Conservation (phyloP, 2,888 invertebrate genomes). For the Molorchus minor region DNA sequence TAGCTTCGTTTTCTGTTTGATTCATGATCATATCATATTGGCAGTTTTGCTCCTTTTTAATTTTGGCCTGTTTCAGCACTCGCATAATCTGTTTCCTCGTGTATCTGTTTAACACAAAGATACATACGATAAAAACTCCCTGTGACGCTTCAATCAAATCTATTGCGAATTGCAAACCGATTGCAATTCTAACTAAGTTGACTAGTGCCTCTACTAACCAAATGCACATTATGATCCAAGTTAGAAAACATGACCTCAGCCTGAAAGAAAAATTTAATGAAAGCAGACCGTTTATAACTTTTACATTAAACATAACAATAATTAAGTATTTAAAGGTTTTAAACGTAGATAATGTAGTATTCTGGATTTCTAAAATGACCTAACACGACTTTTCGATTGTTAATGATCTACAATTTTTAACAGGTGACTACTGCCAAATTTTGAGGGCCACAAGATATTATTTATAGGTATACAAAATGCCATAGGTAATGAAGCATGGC, state of each 20-base stretch:
- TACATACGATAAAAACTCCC: slow-evolving; percentile 43
- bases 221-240: slow-evolving; percentile 38
- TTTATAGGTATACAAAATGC: no score
- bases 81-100: slow-evolving; percentile 40
- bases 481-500: no score
- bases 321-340: no score
- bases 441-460: no score
- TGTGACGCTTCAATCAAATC: slow-evolving; percentile 48
- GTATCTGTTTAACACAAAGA: slow-evolving; percentile 47
- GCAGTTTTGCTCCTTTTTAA: slow-evolving; percentile 1
- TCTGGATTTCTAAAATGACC: no score
- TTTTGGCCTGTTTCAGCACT: slow-evolving; percentile 26
- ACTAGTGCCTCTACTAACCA: slow-evolving; percentile 43
- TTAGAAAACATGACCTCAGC: slow-evolving; percentile 38
- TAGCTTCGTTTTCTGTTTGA: neutral
- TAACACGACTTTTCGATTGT: no score
- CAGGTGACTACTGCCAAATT: no score
- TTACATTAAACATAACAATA: no score
- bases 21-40: neutral
- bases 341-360: no score
- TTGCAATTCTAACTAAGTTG: slow-evolving; percentile 23
- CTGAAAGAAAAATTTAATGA: slow-evolving; percentile 32
- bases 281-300: no score
- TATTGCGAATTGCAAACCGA: slow-evolving; percentile 37
- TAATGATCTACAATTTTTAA: no score